Conservation (phyloP, 2,113 vertebrate species). For the Climacteris rufus region DNA sequence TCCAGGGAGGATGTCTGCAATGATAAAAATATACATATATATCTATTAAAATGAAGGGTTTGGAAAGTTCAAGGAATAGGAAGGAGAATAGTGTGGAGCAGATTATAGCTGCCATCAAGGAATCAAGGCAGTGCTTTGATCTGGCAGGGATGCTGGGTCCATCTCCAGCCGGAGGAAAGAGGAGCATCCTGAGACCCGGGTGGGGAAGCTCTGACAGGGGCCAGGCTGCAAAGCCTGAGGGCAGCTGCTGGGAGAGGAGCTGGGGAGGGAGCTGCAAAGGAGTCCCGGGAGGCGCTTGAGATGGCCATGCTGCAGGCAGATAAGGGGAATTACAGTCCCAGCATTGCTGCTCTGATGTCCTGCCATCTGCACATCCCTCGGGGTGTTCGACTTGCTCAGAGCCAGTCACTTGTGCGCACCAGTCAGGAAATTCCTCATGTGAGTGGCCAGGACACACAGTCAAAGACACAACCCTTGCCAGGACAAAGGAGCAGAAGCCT, state of each 20-base stretch:
- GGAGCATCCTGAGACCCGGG: background rate
- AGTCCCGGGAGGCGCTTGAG: background rate
- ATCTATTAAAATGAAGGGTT: background rate
- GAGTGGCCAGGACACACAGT: fast-evolving
- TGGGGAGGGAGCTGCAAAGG: background rate
- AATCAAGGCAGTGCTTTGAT: background rate
- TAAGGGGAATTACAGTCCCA: slow-evolving; percentile 28
- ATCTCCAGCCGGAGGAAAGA: background rate
- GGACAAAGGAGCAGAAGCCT: background rate
- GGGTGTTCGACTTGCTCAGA: background rate
- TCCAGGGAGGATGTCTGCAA: background rate
- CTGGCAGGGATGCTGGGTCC: background rate
- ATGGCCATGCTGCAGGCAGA: slow-evolving; percentile 19
- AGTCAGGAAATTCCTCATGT: background rate
- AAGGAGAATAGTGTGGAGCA: background rate
- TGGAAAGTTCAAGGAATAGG: background rate
- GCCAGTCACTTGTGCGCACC: background rate
- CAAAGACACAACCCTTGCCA: background rate
- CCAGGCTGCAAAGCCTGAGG: background rate
- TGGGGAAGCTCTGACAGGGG: background rate
- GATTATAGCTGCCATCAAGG: background rate
- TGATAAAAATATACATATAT: no score
- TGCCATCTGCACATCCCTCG: slow-evolving; percentile 21
- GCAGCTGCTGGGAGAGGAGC: background rate
- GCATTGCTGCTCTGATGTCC: background rate